Percentiles rank a stretch among this genome's conserved stretches.
These are phyloP conservation scores for Galerucella pusilla DNA, from an alignment of 2,888 invertebrate species.

Conservation along the genomic window DNA sequence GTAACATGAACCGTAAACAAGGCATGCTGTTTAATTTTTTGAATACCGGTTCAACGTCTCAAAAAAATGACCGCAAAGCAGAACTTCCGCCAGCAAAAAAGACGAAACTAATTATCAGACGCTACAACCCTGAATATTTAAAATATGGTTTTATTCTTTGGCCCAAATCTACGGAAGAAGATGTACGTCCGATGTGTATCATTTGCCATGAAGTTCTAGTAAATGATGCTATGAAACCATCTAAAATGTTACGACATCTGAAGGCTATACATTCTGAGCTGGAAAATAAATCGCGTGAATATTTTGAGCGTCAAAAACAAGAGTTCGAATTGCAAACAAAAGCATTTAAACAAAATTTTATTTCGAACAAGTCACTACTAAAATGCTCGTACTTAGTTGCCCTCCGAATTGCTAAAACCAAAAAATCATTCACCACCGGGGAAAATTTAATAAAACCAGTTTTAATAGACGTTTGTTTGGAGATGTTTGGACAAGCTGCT, in stretches of 20 bases:
- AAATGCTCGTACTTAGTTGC: not conserved
- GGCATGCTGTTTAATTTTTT: too few relatives aligned
- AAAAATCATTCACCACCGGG: slow-evolving; percentile 1
- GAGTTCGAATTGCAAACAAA: not conserved
- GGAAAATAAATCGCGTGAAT: not conserved
- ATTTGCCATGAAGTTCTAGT: not conserved
- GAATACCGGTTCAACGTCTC: too few relatives aligned
- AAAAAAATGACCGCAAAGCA: not conserved
- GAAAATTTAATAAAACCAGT: not conserved
- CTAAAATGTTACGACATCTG: not conserved
- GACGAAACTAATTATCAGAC: not conserved
- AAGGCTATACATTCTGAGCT: not conserved
- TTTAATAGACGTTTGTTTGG: not conserved
- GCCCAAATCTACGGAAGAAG: not conserved
- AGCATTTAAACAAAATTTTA: not conserved
- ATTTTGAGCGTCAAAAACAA: not conserved
- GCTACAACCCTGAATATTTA: not conserved
- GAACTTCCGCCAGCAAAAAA: not conserved
- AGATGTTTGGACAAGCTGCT: not conserved
- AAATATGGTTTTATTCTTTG: slow-evolving; percentile 3
- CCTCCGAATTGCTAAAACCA: not conserved
- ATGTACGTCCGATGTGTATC: not conserved
- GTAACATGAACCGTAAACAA: not conserved
- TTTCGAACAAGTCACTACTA: not conserved
- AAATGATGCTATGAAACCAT: slow-evolving; percentile 5